Conservation (phyloP, 2,888 invertebrate genomes). For the Crioceris asparagi region DNA sequence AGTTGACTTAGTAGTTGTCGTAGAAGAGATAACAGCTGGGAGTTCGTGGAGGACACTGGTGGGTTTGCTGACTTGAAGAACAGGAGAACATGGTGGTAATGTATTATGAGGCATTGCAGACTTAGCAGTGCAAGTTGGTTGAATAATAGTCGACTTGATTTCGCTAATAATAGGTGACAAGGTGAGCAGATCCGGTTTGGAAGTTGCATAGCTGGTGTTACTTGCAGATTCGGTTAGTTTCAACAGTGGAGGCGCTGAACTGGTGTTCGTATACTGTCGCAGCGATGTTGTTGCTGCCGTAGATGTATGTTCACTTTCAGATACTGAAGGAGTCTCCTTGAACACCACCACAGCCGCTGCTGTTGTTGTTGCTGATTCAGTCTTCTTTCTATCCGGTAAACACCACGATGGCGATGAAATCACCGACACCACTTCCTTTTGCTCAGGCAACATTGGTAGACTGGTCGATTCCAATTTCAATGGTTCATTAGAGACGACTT, state of each 20-base stretch:
- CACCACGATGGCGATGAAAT: constrained; percentile 26
- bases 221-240: constrained; percentile 21
- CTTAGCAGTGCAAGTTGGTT: constrained; percentile 7
- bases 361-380: constrained; percentile 7
- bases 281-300: constrained; percentile 8
- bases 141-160: constrained; percentile 13
- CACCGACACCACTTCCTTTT: constrained; percentile 22
- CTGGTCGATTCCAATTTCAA: constrained; percentile 20
- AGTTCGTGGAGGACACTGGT: constrained; percentile 13
- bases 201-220: constrained; percentile 22
- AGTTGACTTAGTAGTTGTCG: no score
- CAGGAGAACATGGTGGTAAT: constrained; percentile 21
- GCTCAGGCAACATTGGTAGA: constrained; percentile 22
- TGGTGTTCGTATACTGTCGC: constrained; percentile 16
- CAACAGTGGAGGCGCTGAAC: constrained; percentile 16
- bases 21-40: constrained; percentile 16
- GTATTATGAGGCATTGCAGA: constrained; percentile 27
- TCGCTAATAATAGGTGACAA: constrained; percentile 14
- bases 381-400: constrained; percentile 14
- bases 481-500: constrained; percentile 5
- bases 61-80: constrained; percentile 22
- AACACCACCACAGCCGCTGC: constrained; percentile 13
- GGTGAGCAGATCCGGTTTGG: constrained; percentile 21
- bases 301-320: constrained; percentile 12
- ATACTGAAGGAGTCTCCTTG: constrained; percentile 8